Evolutionary conservation across 2,797 vertebrate species (phyloP).

Genomic region (Xenopus petersii): DNA sequence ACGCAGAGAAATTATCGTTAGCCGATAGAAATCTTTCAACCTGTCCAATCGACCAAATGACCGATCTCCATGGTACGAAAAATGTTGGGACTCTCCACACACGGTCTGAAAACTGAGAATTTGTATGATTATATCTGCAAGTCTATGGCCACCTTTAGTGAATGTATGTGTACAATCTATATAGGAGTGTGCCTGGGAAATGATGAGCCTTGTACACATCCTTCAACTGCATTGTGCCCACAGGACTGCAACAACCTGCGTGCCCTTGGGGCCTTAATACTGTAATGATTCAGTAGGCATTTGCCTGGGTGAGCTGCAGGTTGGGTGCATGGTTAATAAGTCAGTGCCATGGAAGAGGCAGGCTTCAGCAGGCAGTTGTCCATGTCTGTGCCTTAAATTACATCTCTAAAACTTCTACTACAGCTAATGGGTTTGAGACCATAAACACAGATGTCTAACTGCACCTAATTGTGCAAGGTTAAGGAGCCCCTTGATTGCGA

Average conservation of each 20-base stretch:
- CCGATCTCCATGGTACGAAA: no score
- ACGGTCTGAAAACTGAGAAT: no score
- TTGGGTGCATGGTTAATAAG: not conserved
- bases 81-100: no score
- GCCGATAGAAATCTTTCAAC: no score
- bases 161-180: no score
- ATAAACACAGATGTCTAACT: constrained; percentile 12
- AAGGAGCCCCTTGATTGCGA: constrained; percentile 20
- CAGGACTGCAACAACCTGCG: not conserved
- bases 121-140: no score
- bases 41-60: no score
- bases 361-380: not conserved
- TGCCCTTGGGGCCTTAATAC: not conserved
- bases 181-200: no score
- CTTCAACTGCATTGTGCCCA: not conserved
- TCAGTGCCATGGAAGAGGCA: not conserved
- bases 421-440: not conserved
- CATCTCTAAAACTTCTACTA: not conserved
- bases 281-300: not conserved
- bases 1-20: no score
- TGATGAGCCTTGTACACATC: no score
- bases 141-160: no score
- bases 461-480: constrained; percentile 13
- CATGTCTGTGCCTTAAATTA: constrained; percentile 18
- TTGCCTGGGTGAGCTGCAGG: not conserved